phyloP scores from a whole-genome alignment of 1,140 invertebrate genomes.

The Eumeta japonica region DNA sequence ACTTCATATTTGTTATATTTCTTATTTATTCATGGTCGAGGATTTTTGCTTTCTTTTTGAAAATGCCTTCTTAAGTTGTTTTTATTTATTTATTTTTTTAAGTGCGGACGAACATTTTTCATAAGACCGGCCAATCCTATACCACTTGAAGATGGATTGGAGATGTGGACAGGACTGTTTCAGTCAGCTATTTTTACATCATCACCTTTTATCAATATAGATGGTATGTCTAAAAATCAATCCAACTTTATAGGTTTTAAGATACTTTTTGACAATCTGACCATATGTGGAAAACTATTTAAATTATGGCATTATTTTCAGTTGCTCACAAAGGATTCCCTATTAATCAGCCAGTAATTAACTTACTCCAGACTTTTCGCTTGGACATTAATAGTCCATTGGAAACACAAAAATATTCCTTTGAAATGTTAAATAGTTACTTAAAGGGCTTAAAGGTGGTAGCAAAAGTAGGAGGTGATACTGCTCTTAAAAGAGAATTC shows the following conservation, averaged over 20 bases:
- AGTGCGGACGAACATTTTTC: conserved; percentile 62
- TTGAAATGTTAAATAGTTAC: conserved; percentile 6
- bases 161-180: conserved; percentile 72
- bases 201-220: conserved; percentile 72
- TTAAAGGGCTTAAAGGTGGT: conserved; percentile 20
- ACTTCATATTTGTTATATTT: too few species aligned
- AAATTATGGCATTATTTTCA: conserved; percentile 42
- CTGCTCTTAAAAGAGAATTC: conserved; percentile 24
- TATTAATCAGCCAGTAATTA: conserved; percentile 43
- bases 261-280: too few species aligned
- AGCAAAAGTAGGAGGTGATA: conserved; percentile 20
- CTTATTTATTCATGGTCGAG: too few species aligned
- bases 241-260: too few species aligned
- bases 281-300: too few species aligned
- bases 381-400: conserved; percentile 18
- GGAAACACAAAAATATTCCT: conserved; percentile 22
- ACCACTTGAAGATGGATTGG: conserved; percentile 63
- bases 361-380: conserved; percentile 30
- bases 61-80: too few species aligned
- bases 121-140: conserved; percentile 33
- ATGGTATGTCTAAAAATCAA: too few species aligned
- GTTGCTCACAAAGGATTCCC: conserved; percentile 71
- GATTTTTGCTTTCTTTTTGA: too few species aligned
- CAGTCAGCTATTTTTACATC: conserved; percentile 73
- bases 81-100: too few species aligned